phyloP scores from a whole-genome alignment of 2,888 invertebrate species.

The Pachymerium ferrugineum region DNA sequence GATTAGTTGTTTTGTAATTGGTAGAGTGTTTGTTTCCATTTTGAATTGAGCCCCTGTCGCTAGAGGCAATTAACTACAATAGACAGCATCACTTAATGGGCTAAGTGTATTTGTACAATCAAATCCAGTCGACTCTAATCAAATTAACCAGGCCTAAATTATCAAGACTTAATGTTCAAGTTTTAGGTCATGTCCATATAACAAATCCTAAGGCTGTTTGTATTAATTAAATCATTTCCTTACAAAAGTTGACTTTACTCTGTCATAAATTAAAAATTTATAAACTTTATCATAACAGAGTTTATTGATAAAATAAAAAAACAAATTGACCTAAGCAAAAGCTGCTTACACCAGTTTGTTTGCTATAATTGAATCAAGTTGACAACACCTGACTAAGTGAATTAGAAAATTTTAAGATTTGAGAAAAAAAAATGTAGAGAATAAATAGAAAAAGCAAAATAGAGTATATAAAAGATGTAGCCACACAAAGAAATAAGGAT shows the following conservation, averaged over 20 bases:
- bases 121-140: background rate
- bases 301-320: too few species aligned
- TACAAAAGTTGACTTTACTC: too few species aligned
- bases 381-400: too few species aligned
- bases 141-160: background rate
- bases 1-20: background rate
- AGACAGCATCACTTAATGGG: background rate
- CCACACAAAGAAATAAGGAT: background rate
- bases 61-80: background rate
- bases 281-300: background rate
- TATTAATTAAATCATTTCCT: too few species aligned
- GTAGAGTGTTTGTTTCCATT: background rate
- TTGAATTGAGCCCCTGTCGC: background rate
- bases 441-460: background rate
- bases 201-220: background rate
- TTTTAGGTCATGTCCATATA: background rate
- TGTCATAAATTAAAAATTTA: background rate
- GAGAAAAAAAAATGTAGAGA: background rate
- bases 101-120: background rate
- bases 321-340: too few species aligned
- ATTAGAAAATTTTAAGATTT: background rate
- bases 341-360: background rate
- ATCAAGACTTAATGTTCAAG: too few species aligned
- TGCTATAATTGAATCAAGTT: too few species aligned
- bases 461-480: background rate